phyloP scores from a whole-genome alignment of 2,113 vertebrate species.

The Eupsittula cactorum region DNA sequence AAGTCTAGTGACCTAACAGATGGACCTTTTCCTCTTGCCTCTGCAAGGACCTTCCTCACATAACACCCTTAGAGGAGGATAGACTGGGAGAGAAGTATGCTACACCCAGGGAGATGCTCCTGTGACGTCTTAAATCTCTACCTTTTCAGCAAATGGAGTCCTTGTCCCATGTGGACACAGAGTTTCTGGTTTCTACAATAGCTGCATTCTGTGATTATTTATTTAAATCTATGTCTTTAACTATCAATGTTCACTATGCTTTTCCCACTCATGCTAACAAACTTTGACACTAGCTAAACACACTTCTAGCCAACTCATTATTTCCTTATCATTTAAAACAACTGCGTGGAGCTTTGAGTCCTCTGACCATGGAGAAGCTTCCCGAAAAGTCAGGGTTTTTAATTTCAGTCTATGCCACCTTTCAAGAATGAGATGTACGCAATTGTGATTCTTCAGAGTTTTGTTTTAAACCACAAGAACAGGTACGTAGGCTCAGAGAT shows the following conservation, averaged over 20 bases:
- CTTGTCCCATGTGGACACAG: background rate
- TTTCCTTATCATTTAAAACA: constrained; percentile 32
- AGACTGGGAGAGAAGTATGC: background rate
- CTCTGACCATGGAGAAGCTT: background rate
- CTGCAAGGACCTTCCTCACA: background rate
- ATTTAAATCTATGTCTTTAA: background rate
- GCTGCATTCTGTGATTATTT: background rate
- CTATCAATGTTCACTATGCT: background rate
- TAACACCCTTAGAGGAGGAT: background rate
- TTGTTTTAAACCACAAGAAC: background rate
- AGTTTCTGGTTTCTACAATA: background rate
- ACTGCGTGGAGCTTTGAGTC: background rate
- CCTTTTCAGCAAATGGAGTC: background rate
- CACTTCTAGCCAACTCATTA: background rate
- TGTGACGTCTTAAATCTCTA: background rate
- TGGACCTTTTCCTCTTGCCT: background rate
- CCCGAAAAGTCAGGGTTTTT: background rate
- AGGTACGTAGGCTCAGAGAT: background rate
- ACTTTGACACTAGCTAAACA: constrained; percentile 3
- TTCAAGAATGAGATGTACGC: background rate
- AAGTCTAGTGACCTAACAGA: background rate
- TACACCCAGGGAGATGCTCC: background rate
- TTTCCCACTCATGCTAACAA: background rate
- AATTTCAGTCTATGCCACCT: background rate
- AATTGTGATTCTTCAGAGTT: background rate